phyloP scores from a whole-genome alignment of 2,113 vertebrate genomes.

The Mastomys coucha region DNA sequence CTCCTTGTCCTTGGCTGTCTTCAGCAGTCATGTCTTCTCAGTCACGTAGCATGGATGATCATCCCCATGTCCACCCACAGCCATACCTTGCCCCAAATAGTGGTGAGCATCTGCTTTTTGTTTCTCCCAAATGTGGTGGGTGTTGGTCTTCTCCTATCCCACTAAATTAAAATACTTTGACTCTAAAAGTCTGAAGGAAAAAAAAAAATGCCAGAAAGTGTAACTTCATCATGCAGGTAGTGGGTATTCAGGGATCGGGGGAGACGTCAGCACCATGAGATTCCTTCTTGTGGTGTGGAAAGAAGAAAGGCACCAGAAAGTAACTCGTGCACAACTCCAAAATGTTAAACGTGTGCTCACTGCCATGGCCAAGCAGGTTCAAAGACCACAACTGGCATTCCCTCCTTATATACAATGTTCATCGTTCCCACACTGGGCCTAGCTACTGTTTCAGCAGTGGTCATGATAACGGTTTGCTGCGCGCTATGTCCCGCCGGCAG shows the following conservation, averaged over 20 bases:
- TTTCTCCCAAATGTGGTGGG: background rate
- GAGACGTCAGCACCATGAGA: background rate
- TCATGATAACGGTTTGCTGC: too few species aligned
- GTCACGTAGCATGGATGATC: rapidly evolving
- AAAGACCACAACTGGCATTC: background rate
- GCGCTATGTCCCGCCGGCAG: too few species aligned
- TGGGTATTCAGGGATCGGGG: background rate
- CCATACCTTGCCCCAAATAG: background rate
- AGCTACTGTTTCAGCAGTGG: background rate
- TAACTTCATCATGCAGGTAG: background rate
- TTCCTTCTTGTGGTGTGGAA: background rate
- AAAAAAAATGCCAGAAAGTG: background rate
- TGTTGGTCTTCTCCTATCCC: too few species aligned
- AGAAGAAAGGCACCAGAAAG: background rate
- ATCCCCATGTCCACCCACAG: background rate
- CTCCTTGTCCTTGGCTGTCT: background rate
- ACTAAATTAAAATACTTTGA: background rate
- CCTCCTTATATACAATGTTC: background rate
- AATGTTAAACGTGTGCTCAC: background rate
- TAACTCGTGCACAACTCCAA: background rate
- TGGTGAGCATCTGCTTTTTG: rapidly evolving
- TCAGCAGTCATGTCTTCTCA: rapidly evolving
- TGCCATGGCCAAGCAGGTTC: background rate
- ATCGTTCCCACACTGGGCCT: background rate
- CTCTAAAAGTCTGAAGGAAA: background rate